Base-by-base conservation (phyloP, 2,113 vertebrate genomes). In the Strigops habroptila region DNA sequence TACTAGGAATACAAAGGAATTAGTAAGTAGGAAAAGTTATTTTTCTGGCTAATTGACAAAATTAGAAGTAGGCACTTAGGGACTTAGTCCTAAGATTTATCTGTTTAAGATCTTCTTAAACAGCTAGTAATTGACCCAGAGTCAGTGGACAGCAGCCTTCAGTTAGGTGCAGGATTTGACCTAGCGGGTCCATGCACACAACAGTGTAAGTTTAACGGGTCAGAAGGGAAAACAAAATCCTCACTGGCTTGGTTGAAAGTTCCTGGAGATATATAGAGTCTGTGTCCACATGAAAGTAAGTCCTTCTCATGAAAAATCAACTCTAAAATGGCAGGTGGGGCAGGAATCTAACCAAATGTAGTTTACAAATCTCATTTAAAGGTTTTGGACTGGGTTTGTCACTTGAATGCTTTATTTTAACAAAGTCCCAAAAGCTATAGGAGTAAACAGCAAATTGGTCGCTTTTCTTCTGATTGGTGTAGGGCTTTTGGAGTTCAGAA, bases 401-500 rank as follows among this genome's bases (percentile, higher is more conserved):
- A 41, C 44, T 75, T 25, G 35, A 79, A 55, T 67, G 83, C 55
- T 73, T 88, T 75, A 52, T 88, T 94, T 92, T 67, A 78, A 48
- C 62, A 23, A 81, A 55, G 43, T 55, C 82, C 44, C 57, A 8
- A 81, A 90, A 95, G 65, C 68, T 71, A 16, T 62, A n/a, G 3
- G 31, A 57, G 27, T 16, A 22, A 48, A 33, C 6, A 76, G n/a
- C 15, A 82, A 89, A 67, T 63, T n/a, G 43, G 46, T 65, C 24
- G 21, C 52, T 77, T 31, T 30, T 62, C 39, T 51, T 43, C 67
- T 74, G 44, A 69, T 91, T 85, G 35, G 2, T 7, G 1, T 31
- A 91, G 57, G 91, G 90, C 33, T 53, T 63, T 18, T 64, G 83
- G 76, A 94, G 84, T 96, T 95, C 91, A 86, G 91, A 94, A 94